phyloP scores from a whole-genome alignment of 2,888 invertebrate genomes.

The Pherbina coryleti region DNA sequence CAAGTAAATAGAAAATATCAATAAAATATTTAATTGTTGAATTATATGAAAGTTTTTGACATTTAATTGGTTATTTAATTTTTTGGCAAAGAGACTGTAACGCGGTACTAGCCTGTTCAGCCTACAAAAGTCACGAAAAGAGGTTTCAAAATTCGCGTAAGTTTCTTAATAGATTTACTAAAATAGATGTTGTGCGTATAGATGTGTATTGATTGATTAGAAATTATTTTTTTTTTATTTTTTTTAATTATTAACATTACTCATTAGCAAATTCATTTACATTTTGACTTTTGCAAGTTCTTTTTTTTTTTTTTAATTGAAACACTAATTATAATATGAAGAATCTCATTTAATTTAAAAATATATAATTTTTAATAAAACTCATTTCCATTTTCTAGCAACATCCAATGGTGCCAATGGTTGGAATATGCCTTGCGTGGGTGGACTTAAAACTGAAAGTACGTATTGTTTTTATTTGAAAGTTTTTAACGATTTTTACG shows the following conservation, averaged over 20 bases:
- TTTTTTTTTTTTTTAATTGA: background rate
- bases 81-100: no score
- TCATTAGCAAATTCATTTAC: background rate
- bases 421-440: background rate
- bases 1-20: no score
- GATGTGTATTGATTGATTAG: background rate
- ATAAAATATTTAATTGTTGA: no score
- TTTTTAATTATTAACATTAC: background rate
- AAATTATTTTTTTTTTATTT: background rate
- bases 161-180: background rate
- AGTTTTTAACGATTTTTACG: background rate
- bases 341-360: no score
- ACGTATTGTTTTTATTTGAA: conserved; percentile 42
- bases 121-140: no score
- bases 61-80: no score
- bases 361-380: background rate
- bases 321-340: no score
- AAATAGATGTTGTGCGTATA: background rate
- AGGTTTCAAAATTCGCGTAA: no score
- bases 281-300: background rate
- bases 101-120: no score
- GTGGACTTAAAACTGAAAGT: conserved; percentile 55
- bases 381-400: conserved; percentile 16
- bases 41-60: no score
- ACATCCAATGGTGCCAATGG: background rate